Conservation (phyloP, 2,888 invertebrate genomes). For the Platypus cylindrus region DNA sequence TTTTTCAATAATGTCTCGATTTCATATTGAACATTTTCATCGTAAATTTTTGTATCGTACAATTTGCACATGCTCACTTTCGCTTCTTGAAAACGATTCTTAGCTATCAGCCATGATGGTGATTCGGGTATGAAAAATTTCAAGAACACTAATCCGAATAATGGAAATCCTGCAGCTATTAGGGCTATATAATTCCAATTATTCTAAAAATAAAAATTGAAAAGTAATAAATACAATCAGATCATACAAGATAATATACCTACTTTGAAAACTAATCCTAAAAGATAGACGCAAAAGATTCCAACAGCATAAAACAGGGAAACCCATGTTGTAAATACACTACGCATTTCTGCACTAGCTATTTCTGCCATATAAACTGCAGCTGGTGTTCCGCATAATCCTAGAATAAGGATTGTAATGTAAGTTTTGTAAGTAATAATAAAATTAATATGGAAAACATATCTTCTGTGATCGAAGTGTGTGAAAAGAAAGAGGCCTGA, state of each 20-base stretch:
- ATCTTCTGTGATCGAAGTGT: too few relatives aligned
- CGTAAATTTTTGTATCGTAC: constrained; percentile 28
- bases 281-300: constrained; percentile 39
- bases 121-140: constrained; percentile 40
- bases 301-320: constrained; percentile 40
- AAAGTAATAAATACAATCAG: not conserved
- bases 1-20: constrained; percentile 23
- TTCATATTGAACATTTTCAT: constrained; percentile 23
- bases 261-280: constrained; percentile 39
- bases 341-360: constrained; percentile 34
- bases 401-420: too few relatives aligned
- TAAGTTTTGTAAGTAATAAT: too few relatives aligned
- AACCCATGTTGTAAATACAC: constrained; percentile 43
- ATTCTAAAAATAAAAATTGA: constrained; percentile 28
- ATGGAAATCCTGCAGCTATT: constrained; percentile 35
- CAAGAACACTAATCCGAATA: constrained; percentile 32
- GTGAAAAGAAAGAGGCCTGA: too few relatives aligned
- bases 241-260: too few relatives aligned
- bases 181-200: constrained; percentile 37
- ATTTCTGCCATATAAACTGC: constrained; percentile 44
- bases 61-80: constrained; percentile 32
- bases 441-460: too few relatives aligned
- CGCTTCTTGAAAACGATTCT: constrained; percentile 38
- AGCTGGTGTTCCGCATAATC: constrained; percentile 41
- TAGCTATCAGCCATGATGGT: constrained; percentile 40